Percentiles rank a stretch among this genome's conserved stretches.
Evolutionary conservation across 2,113 vertebrate genomes (phyloP).

Genomic region (Edolisoma coerulescens): DNA sequence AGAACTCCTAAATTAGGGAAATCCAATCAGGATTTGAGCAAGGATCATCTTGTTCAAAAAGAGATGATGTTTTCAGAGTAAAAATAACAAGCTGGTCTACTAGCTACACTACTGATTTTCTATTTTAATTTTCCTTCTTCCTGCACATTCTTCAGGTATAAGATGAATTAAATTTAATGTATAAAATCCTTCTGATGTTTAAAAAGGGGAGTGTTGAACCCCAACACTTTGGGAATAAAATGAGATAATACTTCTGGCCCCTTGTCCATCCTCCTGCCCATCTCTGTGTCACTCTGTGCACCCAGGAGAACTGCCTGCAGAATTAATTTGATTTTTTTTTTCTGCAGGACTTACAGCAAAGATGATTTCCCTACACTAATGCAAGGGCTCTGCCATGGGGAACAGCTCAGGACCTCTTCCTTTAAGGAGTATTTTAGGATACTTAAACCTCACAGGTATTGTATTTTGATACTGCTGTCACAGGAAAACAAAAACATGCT

Average conservation of each 20-base stretch:
- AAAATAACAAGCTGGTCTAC: background rate
- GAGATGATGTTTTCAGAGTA: accelerated
- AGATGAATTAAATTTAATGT: background rate
- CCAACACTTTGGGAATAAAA: background rate
- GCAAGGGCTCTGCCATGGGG: background rate
- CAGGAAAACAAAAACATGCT: background rate
- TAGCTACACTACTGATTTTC: background rate
- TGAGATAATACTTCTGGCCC: background rate
- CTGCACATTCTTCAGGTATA: background rate
- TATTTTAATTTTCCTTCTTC: background rate
- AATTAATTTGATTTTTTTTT: background rate
- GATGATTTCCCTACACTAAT: background rate
- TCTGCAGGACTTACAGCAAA: background rate
- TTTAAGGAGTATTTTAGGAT: background rate
- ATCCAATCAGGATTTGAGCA: background rate
- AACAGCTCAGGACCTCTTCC: background rate
- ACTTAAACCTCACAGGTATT: background rate
- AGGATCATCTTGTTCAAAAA: background rate
- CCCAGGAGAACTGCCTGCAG: background rate
- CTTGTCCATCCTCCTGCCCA: background rate
- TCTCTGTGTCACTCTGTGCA: background rate
- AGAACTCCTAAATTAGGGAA: background rate
- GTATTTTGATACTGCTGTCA: background rate
- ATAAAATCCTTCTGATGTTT: background rate
- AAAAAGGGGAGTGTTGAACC: background rate